Conservation (phyloP, 2,113 vertebrate genomes). For the Lycaon pictus region DNA sequence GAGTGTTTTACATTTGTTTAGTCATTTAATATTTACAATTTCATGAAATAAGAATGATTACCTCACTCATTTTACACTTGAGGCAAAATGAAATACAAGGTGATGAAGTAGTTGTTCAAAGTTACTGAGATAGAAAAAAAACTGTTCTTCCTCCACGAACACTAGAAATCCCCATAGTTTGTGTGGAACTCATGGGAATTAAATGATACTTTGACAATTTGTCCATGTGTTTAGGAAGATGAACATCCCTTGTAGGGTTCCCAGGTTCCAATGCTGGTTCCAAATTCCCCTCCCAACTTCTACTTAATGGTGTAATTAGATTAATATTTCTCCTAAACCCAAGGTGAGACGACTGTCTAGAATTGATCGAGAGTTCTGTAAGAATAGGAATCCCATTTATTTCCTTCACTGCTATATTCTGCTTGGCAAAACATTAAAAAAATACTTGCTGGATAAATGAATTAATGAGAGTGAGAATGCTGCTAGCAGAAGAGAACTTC, state of each 20-base stretch:
- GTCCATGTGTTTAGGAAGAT: not conserved
- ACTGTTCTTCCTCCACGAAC: not conserved
- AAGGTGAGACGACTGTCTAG: not conserved
- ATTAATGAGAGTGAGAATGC: slow-evolving; percentile 10
- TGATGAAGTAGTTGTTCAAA: not conserved
- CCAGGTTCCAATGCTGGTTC: not conserved
- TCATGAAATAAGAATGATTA: not conserved
- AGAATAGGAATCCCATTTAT: not conserved
- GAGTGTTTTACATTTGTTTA: not conserved
- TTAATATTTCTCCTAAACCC: not conserved
- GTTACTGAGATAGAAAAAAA: not conserved
- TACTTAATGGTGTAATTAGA: not conserved
- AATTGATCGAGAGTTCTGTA: not conserved
- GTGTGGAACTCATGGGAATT: not conserved
- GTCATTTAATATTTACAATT: not conserved
- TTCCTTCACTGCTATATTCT: not conserved
- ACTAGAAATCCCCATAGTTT: not conserved
- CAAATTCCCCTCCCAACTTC: not conserved
- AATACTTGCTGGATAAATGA: not conserved
- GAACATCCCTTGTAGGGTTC: not conserved
- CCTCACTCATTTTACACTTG: not conserved
- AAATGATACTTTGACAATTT: not conserved
- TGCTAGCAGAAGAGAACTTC: not conserved
- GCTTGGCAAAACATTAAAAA: not conserved
- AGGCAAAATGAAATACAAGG: not conserved